These are phyloP conservation scores for Planococcus citri DNA, from an alignment of 1,140 invertebrate genomes.

Conservation along the genomic window DNA sequence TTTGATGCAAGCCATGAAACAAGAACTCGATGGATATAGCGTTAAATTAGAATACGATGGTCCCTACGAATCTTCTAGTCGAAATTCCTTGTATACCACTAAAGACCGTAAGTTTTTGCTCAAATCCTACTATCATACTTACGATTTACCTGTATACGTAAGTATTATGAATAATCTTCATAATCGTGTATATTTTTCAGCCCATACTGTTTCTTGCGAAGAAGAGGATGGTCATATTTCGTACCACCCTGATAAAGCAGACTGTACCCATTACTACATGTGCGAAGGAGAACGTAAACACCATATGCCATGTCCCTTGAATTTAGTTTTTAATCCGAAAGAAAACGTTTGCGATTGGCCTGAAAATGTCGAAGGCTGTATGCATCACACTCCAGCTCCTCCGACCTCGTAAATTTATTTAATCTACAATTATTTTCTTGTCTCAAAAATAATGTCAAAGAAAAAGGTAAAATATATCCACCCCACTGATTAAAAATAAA, in stretches of 20 bases:
- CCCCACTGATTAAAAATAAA: no score
- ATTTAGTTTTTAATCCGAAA: constrained; percentile 84
- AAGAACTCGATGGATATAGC: constrained; percentile 68
- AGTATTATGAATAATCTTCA: no score
- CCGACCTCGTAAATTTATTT: constrained; percentile 37
- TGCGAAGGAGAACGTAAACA: constrained; percentile 90
- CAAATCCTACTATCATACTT: no score
- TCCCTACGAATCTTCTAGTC: constrained; percentile 60
- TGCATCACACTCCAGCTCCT: constrained; percentile 65
- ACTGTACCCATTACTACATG: constrained; percentile 91
- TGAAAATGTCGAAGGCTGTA: constrained; percentile 81
- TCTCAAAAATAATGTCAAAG: no score
- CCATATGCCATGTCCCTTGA: constrained; percentile 92
- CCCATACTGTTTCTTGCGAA: constrained; percentile 75
- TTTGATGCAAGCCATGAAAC: constrained; percentile 71
- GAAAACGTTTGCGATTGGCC: constrained; percentile 94
- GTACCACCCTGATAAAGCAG: constrained; percentile 77
- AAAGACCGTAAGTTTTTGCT: constrained; percentile 63
- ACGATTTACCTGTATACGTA: no score
- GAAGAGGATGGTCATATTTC: constrained; percentile 89
- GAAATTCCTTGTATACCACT: constrained; percentile 62
- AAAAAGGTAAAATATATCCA: no score
- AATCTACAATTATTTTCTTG: no score
- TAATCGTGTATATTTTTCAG: constrained; percentile 45
- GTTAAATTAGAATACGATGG: constrained; percentile 77